Conservation (phyloP, 1,140 invertebrate genomes). For the Pissodes strobi region DNA sequence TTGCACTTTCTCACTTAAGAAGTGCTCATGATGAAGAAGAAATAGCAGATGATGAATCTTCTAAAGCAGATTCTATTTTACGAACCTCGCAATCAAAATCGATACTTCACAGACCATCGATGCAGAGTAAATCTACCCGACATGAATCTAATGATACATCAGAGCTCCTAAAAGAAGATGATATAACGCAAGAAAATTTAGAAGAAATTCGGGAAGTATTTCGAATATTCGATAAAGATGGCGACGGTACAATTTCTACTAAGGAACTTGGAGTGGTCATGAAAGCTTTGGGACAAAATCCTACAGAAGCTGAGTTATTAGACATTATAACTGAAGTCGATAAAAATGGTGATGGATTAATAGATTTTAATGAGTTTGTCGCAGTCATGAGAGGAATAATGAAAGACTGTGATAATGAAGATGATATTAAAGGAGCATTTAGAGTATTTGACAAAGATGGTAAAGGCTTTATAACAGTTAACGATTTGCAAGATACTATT, state of each 20-base stretch:
- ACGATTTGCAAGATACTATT: constrained; percentile 90
- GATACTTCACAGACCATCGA: no score
- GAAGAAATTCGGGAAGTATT: constrained; percentile 28
- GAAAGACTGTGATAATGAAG: constrained; percentile 17
- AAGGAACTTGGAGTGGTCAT: constrained; percentile 54
- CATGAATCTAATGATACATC: no score
- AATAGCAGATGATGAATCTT: no score
- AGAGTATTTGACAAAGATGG: constrained; percentile 91
- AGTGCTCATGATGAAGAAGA: no score
- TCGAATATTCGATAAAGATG: constrained; percentile 68
- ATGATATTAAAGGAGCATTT: constrained; percentile 40
- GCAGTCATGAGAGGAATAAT: constrained; percentile 37
- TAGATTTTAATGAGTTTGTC: constrained; percentile 48
- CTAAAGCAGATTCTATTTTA: no score
- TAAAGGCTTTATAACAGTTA: constrained; percentile 86
- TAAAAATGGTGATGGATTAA: constrained; percentile 55
- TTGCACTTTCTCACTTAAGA: no score
- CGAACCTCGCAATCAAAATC: no score
- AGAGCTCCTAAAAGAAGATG: no score
- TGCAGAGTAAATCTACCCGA: no score
- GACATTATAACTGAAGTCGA: constrained; percentile 55
- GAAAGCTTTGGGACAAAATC: constrained; percentile 54
- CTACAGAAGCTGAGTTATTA: constrained; percentile 49
- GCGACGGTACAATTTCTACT: constrained; percentile 25
- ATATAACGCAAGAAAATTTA: no score